Base-by-base conservation (phyloP, 2,113 vertebrate genomes). In the Eulemur macaco region DNA sequence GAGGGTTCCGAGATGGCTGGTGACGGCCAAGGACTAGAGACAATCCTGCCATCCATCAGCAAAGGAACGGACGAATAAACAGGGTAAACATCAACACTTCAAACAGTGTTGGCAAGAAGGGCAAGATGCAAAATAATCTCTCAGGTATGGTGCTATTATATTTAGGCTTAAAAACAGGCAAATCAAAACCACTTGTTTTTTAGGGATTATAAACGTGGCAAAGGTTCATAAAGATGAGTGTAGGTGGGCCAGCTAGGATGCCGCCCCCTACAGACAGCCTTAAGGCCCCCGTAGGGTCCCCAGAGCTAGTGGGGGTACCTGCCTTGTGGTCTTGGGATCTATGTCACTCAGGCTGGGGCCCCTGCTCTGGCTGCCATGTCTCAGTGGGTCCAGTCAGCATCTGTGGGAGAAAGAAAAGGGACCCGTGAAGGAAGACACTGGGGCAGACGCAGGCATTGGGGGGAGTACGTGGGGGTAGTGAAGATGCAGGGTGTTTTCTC, bases 241-340 rank as follows among this genome's bases (percentile, higher is more conserved):
- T 47, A 42, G 73, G 42, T 39, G 39, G 87, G 66, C 15, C 25
- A 80, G 29, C 21, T 83, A 25, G 8, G 50, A 27, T 27, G 37
- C 63, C 15, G 39, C 39, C 9, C 52, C 31, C 37, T 6, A 20
- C 31, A 3, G 9, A 37, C 58, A 25, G 23, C 29, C 37, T 29
- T 13, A 8, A 13, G 37, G 56, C 50, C 18, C 0, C 0, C 9
- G 54, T 6, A 0, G 31, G 20, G 39, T 11, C 50, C 39, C n/a
- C 58, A 86, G 39, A 50, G 15, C 12, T 21, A 47, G 56, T 23
- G 13, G 21, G 29, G 34, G 54, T 37, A 56, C 87, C 60, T 47
- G 71, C 69, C 69, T 84, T 0, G 0, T 25, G 0, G 50, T 68
- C 47, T 52, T 0, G 0, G 37, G 31, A 69, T 78, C 18, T 21